Evolutionary conservation across 1,140 invertebrate genomes (phyloP).

Genomic region (Samia ricini): DNA sequence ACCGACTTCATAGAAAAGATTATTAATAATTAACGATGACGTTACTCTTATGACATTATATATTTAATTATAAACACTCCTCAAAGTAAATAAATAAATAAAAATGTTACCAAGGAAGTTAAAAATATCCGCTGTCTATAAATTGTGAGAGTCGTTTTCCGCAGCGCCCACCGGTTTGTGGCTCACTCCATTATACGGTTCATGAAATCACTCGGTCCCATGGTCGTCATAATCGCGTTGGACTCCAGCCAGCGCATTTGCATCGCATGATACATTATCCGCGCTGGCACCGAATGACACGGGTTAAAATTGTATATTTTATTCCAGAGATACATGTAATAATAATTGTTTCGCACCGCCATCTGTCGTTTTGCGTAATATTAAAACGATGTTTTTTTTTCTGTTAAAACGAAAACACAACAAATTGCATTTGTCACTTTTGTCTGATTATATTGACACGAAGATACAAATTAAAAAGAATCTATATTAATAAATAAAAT

Average conservation of each 20-base stretch:
- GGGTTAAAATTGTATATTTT: conserved; percentile 1
- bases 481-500: too few relatives aligned
- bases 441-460: too few relatives aligned
- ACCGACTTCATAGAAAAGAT: background rate
- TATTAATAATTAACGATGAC: background rate
- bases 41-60: background rate
- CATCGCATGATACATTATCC: conserved; percentile 10
- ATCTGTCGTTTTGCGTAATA: background rate
- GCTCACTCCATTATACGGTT: background rate
- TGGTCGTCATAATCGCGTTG: conserved; percentile 12
- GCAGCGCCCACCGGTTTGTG: background rate
- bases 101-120: background rate
- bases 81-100: background rate
- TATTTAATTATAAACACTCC: background rate
- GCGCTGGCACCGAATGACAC: background rate
- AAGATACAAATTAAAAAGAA: too few relatives aligned
- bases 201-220: background rate
- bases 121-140: background rate
- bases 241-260: conserved; percentile 10
- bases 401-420: too few relatives aligned
- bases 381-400: background rate
- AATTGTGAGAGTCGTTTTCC: background rate
- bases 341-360: background rate
- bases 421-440: too few relatives aligned
- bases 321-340: background rate